phyloP scores from a whole-genome alignment of 2,113 vertebrate genomes.

The Nothoprocta perdicaria region DNA sequence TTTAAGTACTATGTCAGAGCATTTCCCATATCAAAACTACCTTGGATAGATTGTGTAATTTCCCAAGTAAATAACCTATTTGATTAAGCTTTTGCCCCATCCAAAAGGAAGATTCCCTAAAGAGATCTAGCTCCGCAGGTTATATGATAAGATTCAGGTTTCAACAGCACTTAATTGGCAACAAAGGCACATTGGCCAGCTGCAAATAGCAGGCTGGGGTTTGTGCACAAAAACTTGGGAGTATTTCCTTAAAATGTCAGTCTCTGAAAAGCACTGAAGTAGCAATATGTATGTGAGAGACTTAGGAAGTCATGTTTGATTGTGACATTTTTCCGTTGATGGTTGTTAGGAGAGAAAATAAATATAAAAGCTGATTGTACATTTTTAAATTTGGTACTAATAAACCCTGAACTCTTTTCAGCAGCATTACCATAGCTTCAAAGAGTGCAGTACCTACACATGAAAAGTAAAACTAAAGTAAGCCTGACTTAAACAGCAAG shows the following conservation, averaged over 20 bases:
- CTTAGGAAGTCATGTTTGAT: background rate
- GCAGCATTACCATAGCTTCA: background rate
- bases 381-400: background rate
- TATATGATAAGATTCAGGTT: background rate
- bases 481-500: background rate
- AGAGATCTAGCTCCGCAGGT: background rate
- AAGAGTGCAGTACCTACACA: fast-evolving
- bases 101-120: fast-evolving
- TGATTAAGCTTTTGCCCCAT: background rate
- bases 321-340: fast-evolving
- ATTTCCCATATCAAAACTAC: background rate
- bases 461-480: background rate
- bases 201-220: background rate
- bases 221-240: background rate
- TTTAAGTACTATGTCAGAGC: background rate
- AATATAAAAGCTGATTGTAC: background rate
- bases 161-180: fast-evolving
- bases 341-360: background rate
- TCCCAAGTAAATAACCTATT: fast-evolving
- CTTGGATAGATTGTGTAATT: background rate
- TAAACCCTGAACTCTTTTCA: background rate
- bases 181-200: background rate
- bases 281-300: background rate
- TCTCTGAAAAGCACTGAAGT: background rate
- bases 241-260: background rate